Base-by-base conservation (phyloP, 2,797 vertebrate species). In the Amblyraja radiata region DNA sequence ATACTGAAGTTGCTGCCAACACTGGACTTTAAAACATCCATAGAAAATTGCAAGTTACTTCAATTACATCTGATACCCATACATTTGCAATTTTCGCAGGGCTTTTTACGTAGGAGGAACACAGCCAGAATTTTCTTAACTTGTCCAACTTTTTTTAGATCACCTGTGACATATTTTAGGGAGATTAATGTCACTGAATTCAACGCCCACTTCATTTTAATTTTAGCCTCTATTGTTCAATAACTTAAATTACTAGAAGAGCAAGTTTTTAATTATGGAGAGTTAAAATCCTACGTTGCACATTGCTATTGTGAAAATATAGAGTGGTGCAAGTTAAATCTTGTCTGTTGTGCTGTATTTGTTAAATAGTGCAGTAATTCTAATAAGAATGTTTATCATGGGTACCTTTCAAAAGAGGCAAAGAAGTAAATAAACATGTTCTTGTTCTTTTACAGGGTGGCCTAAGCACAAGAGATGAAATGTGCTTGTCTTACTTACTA, bases 401-500 rank as follows among this genome's bases (percentile, higher is more conserved):
- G 92, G 93, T 93, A 78, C 93, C 68, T 39, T 25, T 90, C 93
- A 39, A 32, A 65, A 94, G 93, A 93, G 58, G 93, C 86, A 94
- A 78, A 93, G 88, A 93, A 28, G 46, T n/a, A 94, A 94, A 93
- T 73, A 76, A 39, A 81, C 61, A 61, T 63, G 36, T 93, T 65
- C n/a, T 93, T 93, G 36, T 58, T 94, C 3, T 46, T 96, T 95
- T 96, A 92, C 95, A 98, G 97, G 97, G 97, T 94, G 97, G 97
- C 93, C 95, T 98, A 90, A 98, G 97, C 94, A 97, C 97, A 80
- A 97, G 97, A 93, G 97, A 97, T 95, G 97, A 98, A 95, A 98
- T 98, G 97, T 98, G 97, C 93, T 96, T 98, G 90, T 98, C 97
- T 0, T 98, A 97, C 93, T 95, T 98, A 93, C 96, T 98, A 23